phyloP scores from a whole-genome alignment of 2,797 vertebrate genomes.

The Coluber constrictor region DNA sequence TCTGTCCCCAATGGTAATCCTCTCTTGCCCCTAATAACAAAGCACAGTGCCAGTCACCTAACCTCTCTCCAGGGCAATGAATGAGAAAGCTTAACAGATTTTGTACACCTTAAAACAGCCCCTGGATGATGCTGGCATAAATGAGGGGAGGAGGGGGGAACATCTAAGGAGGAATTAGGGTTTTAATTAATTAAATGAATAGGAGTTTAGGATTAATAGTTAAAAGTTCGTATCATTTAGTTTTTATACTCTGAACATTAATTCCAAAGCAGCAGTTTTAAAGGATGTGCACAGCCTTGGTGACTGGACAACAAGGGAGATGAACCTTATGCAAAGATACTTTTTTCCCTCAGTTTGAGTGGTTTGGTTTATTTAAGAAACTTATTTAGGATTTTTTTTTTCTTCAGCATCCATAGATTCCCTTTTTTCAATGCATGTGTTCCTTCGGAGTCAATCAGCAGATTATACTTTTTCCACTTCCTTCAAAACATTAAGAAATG shows the following conservation, averaged over 20 bases:
- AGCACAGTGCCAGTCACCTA: neutral
- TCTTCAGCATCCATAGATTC: neutral
- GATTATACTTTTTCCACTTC: neutral
- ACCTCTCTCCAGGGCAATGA: neutral
- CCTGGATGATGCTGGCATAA: neutral
- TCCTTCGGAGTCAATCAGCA: neutral
- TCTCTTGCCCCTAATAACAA: neutral
- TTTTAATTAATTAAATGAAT: neutral
- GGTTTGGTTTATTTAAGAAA: neutral
- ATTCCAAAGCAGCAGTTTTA: neutral
- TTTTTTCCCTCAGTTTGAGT: neutral
- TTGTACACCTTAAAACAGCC: neutral
- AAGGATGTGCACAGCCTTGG: neutral
- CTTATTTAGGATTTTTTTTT: neutral
- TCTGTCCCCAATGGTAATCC: neutral
- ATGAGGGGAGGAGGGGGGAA: no score
- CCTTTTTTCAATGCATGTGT: neutral
- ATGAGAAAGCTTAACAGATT: neutral
- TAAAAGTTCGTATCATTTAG: neutral
- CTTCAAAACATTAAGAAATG: constrained; percentile 15
- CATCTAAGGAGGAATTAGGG: neutral
- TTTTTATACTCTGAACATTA: neutral
- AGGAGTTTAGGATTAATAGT: neutral
- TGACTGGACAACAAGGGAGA: neutral
- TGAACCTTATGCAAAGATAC: neutral